These are phyloP conservation scores for Atherix ibis DNA, from an alignment of 2,888 invertebrate species.

Conservation along the genomic window DNA sequence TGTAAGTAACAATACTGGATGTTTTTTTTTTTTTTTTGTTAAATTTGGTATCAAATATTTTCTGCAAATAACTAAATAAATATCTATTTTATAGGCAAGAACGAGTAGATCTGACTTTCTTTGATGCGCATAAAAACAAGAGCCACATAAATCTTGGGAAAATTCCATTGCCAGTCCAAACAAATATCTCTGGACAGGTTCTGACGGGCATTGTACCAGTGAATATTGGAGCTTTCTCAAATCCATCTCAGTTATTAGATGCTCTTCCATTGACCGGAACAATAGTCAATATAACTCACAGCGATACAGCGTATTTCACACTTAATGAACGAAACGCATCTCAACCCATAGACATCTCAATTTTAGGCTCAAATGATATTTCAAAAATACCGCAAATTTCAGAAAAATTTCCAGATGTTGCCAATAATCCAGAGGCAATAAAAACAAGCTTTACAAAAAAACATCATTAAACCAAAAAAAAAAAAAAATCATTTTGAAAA, in stretches of 20 bases:
- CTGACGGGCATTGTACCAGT: conserved; percentile 37
- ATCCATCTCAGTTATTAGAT: conserved; percentile 24
- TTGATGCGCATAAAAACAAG: conserved; percentile 34
- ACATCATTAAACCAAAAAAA: conserved; percentile 1
- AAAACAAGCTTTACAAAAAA: neutral
- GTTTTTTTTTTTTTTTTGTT: neutral
- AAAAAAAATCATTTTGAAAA: no score
- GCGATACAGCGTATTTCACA: conserved; percentile 29
- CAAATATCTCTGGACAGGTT: conserved; percentile 37
- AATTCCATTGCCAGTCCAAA: conserved; percentile 38
- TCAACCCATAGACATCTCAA: no score
- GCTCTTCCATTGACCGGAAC: conserved; percentile 30
- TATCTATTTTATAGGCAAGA: conserved; percentile 29
- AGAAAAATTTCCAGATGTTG: conserved; percentile 3
- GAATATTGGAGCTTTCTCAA: conserved; percentile 32
- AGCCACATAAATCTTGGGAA: conserved; percentile 36
- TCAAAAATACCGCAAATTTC: conserved; percentile 20
- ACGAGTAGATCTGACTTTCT: conserved; percentile 39
- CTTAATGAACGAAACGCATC: conserved; percentile 23
- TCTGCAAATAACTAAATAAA: no score
- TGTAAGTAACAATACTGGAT: conserved; percentile 7
- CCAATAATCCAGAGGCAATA: neutral
- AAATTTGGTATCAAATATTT: neutral
- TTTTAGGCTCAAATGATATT: conserved; percentile 17
- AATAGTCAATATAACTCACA: conserved; percentile 31